Base-by-base conservation (phyloP, 2,113 vertebrate species). In the Thamnophis sirtalis region DNA sequence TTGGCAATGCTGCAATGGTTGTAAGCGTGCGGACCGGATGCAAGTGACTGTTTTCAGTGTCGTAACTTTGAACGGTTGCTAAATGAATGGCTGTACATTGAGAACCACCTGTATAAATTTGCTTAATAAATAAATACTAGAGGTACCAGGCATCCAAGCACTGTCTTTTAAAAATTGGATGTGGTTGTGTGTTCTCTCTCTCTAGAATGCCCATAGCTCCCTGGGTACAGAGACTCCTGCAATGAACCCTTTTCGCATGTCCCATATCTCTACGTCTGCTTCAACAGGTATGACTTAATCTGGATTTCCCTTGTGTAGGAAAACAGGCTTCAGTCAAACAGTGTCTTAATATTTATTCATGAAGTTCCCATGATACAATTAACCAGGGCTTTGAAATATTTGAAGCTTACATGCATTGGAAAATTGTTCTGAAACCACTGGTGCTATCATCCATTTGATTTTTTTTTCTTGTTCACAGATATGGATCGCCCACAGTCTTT, bases 181-280 rank as follows among this genome's bases (percentile, higher is more conserved):
- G 84, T 84, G 33, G 86, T 28, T 43, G 0, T 38, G 28, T 48
- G 53, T 26, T 48, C 80, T 95, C 33, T 15, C 49, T 87, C 54
- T 51, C 22, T 73, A 97, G 97, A 89, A 53, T 93, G 49, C 90
- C 68, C 91, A 91, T 85, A 89, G 92, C 49, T 97, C 96, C 8
- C 93, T 93, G 22, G 96, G 94, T 58, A 80, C 91, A 84, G 93
- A 87, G 6, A 94, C 93, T 21, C 91, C 95, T 11, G 22, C 28
- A 28, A 68, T 38, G 21, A 90, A 95, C 89, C 91, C 93, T 53
- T 91, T 55, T 55, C 93, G 95, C 88, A 94, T 92, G 94, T 96
- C 97, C 80, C 95, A 92, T 89, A 95, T 97, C 51, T 95, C 97
- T 3, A 95, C 92, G 51, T 54, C 96, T 33, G 93, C 96, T 50